phyloP scores from a whole-genome alignment of 1,140 invertebrate species.

The Frieseomelitta varia region DNA sequence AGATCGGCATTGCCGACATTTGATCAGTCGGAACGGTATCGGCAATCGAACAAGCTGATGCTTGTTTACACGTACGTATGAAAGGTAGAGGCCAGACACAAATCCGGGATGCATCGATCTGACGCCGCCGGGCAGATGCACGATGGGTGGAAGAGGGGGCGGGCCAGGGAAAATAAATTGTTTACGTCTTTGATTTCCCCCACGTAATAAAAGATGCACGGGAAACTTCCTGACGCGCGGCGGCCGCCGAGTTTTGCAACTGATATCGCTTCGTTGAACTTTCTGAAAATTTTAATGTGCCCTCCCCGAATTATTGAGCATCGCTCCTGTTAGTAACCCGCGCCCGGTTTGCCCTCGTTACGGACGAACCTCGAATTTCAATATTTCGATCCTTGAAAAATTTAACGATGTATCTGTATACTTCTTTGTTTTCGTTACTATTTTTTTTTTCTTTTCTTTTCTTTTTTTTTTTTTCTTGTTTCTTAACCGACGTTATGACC shows the following conservation, averaged over 20 bases:
- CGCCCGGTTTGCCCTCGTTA: no score
- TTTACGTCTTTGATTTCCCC: slow-evolving; percentile 46
- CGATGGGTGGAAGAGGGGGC: not conserved
- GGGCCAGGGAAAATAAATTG: slow-evolving; percentile 29
- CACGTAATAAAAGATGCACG: slow-evolving; percentile 44
- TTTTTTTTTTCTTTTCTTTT: no score
- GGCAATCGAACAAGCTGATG: not conserved
- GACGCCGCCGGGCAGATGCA: not conserved
- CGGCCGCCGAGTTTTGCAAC: slow-evolving; percentile 15
- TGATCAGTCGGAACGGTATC: not conserved
- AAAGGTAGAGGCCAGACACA: not conserved
- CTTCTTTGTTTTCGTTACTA: no score
- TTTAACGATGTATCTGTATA: no score
- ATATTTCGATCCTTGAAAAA: no score
- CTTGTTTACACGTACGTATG: not conserved
- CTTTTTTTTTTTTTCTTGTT: no score
- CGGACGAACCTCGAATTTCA: no score
- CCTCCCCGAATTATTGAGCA: not conserved
- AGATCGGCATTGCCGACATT: no score
- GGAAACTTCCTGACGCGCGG: not conserved
- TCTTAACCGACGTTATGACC: no score
- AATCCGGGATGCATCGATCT: slow-evolving; percentile 27
- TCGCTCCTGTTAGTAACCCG: not conserved
- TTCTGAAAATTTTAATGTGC: slow-evolving; percentile 13
- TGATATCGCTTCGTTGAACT: not conserved